These are phyloP conservation scores for Rhopalosiphum padi DNA, from an alignment of 1,140 invertebrate species.

Conservation along the genomic window DNA sequence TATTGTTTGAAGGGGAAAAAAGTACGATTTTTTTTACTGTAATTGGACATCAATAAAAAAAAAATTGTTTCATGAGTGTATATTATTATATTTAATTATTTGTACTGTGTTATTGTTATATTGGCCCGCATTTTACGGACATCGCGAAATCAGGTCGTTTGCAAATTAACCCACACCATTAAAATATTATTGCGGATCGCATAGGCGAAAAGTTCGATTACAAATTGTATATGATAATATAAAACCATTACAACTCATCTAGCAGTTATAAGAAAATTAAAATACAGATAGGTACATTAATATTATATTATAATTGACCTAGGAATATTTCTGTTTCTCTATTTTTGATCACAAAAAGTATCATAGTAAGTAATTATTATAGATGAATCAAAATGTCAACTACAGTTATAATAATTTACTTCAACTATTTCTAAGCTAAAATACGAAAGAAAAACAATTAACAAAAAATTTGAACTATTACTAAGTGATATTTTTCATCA, in stretches of 20 bases:
- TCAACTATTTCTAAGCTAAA: background rate
- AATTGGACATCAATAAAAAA: constrained; percentile 50
- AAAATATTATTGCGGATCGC: background rate
- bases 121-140: constrained; percentile 27
- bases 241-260: background rate
- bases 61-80: constrained; percentile 1
- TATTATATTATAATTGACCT: background rate
- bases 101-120: background rate
- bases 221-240: background rate
- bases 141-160: constrained; percentile 39
- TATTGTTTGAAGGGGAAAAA: constrained; percentile 25
- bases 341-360: background rate
- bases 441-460: background rate
- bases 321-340: background rate
- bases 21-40: constrained; percentile 11
- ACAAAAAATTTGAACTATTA: background rate
- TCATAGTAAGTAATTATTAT: background rate
- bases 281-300: background rate
- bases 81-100: constrained; percentile 25
- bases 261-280: background rate
- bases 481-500: background rate
- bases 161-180: constrained; percentile 35
- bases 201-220: background rate
- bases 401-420: background rate
- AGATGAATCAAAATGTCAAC: background rate